Evolutionary conservation across 2,113 vertebrate genomes (phyloP), one percentile per base, ranked within the genome.

Genomic region (Oncorhynchus gorbuscha): DNA sequence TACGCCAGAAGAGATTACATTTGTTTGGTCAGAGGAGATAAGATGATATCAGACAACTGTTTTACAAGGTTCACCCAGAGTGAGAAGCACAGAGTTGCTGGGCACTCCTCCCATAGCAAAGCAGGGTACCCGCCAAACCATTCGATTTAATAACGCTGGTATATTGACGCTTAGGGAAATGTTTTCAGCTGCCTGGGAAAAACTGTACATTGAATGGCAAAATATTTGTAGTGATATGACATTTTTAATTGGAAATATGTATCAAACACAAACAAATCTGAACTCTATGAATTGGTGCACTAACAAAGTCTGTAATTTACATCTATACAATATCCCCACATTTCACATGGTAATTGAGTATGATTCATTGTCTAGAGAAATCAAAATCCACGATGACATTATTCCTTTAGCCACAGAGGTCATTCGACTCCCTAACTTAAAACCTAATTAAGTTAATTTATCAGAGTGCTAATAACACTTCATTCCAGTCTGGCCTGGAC

Each of bases 371-470:
- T n/a, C 39, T 45, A 45, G 39, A 45, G 39, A 45, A 45, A 45
- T 58, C 55, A 58, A 20, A 16, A 58, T 58, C 55, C 1, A 18
- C 7, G 14, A 5, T 58, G 55, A 58, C 55, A 58, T 58, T 20
- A 58, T 20, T 74, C 24, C 58, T 74, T 64, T 16, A 24, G 20
- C 30, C 62, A 65, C 73, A 74, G 72, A 65, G 59, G 73, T 49
- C 61, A 49, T 26, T 48, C 32, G 49, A 22, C n/a, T 74, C 12
- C 39, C 48, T 24, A 65, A 74, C 45, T 74, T 74, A 64, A 65
- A 64, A 74, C 32, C 22, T 35, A 74, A 51, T 61, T 39, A 74
- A 35, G 30, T 49, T 45, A 66, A 45, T 24, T 28, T 22, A 74
- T 13, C 35, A 6, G 61, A 66, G 73, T 35, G 28, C 28, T 14